These are phyloP conservation scores for Pseudolaguvia tuberculata DNA, from an alignment of 2,113 vertebrate species.

Conservation along the genomic window DNA sequence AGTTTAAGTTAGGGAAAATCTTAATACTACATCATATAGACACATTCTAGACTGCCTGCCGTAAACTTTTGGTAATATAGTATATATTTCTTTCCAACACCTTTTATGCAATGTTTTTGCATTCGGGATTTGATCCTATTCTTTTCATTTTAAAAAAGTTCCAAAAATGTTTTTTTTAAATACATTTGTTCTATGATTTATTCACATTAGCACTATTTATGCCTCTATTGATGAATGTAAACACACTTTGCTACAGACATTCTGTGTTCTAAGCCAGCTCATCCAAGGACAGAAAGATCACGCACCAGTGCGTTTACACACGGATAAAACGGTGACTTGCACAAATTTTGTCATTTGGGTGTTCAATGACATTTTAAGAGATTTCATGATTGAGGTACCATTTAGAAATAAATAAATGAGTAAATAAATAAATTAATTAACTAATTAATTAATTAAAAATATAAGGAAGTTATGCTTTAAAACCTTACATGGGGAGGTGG, in stretches of 20 bases:
- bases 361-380: background rate
- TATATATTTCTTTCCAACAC: too few species aligned
- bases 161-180: background rate
- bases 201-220: background rate
- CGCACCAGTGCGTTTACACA: constrained; percentile 10
- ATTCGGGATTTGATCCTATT: background rate
- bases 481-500: too few species aligned
- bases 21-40: too few species aligned
- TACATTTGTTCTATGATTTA: too few species aligned
- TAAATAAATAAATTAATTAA: too few species aligned
- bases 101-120: too few species aligned
- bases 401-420: background rate
- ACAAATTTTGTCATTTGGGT: background rate
- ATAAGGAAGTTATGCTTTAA: too few species aligned
- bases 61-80: too few species aligned
- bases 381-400: constrained; percentile 3
- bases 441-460: too few species aligned
- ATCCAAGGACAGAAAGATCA: constrained; percentile 37
- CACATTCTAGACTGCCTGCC: too few species aligned
- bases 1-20: too few species aligned
- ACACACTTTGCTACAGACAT: background rate
- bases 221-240: background rate
- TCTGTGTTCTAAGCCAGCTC: constrained; percentile 24
- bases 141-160: background rate
- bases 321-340: background rate